phyloP scores from a whole-genome alignment of 1,140 invertebrate genomes.

The Lepidotrigona ventralis region DNA sequence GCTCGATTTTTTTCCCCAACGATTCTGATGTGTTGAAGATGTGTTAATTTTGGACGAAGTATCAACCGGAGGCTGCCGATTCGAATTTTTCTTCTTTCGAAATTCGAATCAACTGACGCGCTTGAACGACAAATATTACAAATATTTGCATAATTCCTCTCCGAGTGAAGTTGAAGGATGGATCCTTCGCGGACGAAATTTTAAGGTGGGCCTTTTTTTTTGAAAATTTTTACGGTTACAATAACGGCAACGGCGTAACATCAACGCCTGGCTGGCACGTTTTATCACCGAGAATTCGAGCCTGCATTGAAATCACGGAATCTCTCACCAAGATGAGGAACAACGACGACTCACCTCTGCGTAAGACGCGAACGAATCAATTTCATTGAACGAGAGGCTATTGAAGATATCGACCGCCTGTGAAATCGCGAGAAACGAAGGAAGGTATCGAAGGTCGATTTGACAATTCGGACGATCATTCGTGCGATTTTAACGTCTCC shows the following conservation, averaged over 20 bases:
- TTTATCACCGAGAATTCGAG: constrained; percentile 59
- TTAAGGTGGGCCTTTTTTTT: background rate
- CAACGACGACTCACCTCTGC: constrained; percentile 13
- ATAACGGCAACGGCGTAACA: constrained; percentile 61
- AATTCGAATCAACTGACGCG: no score
- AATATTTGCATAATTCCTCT: background rate
- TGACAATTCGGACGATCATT: background rate
- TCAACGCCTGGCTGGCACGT: constrained; percentile 69
- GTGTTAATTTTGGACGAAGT: background rate
- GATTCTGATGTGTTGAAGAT: background rate
- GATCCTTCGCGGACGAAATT: background rate
- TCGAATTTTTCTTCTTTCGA: background rate
- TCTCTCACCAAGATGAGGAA: constrained; percentile 39
- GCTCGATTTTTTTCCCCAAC: background rate
- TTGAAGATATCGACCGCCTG: no score
- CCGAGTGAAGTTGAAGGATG: background rate
- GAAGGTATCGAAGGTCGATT: background rate
- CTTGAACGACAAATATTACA: background rate
- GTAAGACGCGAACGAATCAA: background rate
- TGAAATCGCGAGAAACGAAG: background rate
- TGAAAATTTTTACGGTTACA: background rate
- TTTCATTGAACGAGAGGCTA: background rate
- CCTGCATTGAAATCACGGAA: constrained; percentile 73
- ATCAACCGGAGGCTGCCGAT: background rate
- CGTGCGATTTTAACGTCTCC: background rate